Percentiles rank a stretch among this genome's conserved stretches.
Conservation (phyloP, 1,140 invertebrate species). For the Drepana arcuata region DNA sequence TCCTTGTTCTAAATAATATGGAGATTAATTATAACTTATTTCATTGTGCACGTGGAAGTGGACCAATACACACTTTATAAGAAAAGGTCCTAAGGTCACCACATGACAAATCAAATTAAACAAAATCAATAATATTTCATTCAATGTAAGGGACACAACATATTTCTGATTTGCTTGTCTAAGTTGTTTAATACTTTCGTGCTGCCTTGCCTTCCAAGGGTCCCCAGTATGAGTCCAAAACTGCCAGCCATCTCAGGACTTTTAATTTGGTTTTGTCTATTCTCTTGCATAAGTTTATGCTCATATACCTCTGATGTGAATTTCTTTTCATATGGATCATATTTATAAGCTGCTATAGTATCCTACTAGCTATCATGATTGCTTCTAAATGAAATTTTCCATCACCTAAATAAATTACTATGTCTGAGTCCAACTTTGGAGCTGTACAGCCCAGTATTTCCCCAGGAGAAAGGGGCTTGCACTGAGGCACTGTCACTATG, state of each 20-base stretch:
- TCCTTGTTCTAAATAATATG: conserved; percentile 31
- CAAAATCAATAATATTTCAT: no score
- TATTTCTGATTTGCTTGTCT: conserved; percentile 77
- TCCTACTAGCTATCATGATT: conserved; percentile 99
- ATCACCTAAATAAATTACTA: conserved; percentile 94
- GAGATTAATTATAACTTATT: no score
- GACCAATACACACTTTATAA: no score
- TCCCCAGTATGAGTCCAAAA: conserved; percentile 96
- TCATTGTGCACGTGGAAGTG: no score
- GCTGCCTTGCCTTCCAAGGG: conserved; percentile 95
- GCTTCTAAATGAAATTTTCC: conserved; percentile 98
- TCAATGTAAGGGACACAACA: no score
- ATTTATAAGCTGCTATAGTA: conserved; percentile 87
- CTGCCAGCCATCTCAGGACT: conserved; percentile 75
- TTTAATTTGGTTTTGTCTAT: conserved; percentile 82
- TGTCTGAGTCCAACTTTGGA: conserved; percentile 86
- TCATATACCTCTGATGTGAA: conserved; percentile 95
- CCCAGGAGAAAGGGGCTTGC: conserved; percentile 96
- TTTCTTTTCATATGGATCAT: conserved; percentile 98
- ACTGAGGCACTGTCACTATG: conserved; percentile 89
- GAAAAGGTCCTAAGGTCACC: no score
- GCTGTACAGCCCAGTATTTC: conserved; percentile 98
- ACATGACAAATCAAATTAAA: no score
- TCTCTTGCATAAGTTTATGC: conserved; percentile 85
- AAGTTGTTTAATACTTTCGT: conserved; percentile 83